A percentile compares a stretch with the other conserved stretches of the same genome.
Conservation (phyloP, 1,140 invertebrate genomes). For the Dryas iulia region DNA sequence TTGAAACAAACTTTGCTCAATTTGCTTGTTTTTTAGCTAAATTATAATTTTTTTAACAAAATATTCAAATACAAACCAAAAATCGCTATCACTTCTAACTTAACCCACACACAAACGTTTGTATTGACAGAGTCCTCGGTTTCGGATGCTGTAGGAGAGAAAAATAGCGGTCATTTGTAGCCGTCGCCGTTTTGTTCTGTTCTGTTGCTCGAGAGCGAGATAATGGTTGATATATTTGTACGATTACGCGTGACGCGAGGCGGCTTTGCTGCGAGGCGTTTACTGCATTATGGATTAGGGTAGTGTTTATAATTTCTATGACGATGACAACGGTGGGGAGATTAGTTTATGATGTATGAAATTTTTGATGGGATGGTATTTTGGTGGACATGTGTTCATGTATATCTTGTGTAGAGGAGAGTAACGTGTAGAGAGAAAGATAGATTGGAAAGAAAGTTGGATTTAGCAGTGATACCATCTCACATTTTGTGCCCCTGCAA, state of each 20-base stretch:
- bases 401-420: too few species aligned
- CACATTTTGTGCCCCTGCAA: too few species aligned
- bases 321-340: constrained; percentile 3
- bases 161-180: constrained; percentile 78
- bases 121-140: constrained; percentile 78
- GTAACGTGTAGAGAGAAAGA: too few species aligned
- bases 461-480: too few species aligned
- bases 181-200: constrained; percentile 71
- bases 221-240: constrained; percentile 75
- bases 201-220: constrained; percentile 68
- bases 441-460: too few species aligned
- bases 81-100: constrained; percentile 36
- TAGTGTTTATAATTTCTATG: constrained; percentile 32
- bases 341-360: not conserved
- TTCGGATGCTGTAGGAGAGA: constrained; percentile 63
- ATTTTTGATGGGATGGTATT: not conserved
- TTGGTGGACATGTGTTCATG: not conserved
- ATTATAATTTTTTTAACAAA: too few species aligned
- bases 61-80: not conserved
- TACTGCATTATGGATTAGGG: constrained; percentile 31
- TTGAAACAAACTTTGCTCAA: too few species aligned
- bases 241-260: constrained; percentile 63
- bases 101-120: constrained; percentile 40
- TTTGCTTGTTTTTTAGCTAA: too few species aligned
- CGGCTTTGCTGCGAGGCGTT: constrained; percentile 34